A percentile compares a stretch with the other conserved stretches of the same genome.
Conservation (phyloP, 37 sponge, comb jelly and placozoan genomes). For the Chondrosia reniformis region DNA sequence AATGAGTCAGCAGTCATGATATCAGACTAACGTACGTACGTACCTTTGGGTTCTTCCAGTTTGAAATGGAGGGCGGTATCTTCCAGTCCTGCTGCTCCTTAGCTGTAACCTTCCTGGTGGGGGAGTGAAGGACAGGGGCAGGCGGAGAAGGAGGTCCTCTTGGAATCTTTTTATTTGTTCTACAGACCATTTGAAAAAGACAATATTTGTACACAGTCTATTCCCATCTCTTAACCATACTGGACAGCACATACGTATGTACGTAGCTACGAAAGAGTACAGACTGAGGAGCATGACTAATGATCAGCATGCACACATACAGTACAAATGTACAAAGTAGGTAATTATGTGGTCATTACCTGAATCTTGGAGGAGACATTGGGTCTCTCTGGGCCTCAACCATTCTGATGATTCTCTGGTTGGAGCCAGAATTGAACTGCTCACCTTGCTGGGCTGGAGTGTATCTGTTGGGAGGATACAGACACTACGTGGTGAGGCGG, state of each 20-base stretch:
- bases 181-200: neutral
- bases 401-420: conserved; percentile 96
- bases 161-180: conserved; percentile 93
- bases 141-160: conserved; percentile 98
- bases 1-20: no score
- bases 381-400: conserved; percentile 98
- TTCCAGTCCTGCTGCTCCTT: conserved; percentile 99
- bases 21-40: neutral
- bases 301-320: neutral
- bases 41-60: conserved; percentile 96
- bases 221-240: neutral
- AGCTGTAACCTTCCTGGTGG: conserved; percentile 92
- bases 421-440: conserved; percentile 87
- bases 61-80: conserved; percentile 96
- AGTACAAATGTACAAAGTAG: no score
- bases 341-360: conserved; percentile 8
- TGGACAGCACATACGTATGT: neutral
- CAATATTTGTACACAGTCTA: neutral
- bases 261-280: neutral
- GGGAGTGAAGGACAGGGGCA: conserved; percentile 95
- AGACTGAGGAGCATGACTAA: neutral
- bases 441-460: conserved; percentile 92
- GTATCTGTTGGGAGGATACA: conserved; percentile 52
- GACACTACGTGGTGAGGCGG: neutral
- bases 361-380: conserved; percentile 92